Evolutionary conservation across 2,888 invertebrate genomes (phyloP), one percentile per base, ranked within the genome.

Genomic region (Luperina nickerlii): DNA sequence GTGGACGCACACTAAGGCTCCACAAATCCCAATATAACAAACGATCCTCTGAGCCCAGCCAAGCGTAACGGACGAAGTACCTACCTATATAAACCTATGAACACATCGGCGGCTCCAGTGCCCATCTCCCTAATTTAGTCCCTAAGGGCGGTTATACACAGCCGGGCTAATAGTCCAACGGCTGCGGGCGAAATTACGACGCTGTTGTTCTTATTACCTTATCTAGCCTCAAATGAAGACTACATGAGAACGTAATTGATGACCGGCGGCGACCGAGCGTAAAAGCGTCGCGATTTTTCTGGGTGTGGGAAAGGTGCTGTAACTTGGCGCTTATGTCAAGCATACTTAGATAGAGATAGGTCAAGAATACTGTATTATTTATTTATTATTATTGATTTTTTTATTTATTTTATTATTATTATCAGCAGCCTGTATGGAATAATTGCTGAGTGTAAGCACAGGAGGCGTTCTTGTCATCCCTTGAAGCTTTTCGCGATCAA

Each of bases 41-140:
- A 80, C 18, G 72, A 27, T 69, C 68, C 74, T 68, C 20, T 15
- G 62, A 71, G 84, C 48, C 74, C 13, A 72, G 68, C 75, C 76
- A 57, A 48, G 62, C 62, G 62, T 48, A 27, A 38, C n/a, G 70
- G 42, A 76, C 67, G n/a, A 27, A 60, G 67, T 48, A 48, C 48
- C 51, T 38, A 70, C 48, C 32, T 38, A 71, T 71, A 75, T 83
- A 57, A 81, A 81, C 73, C 74, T 76, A 85, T 85, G 76, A 74
- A 63, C 63, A 68, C 71, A 80, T n/a, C 60, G 57, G 66, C 18
- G 57, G 66, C 60, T 45, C 24, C 62, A 67, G 20, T 63, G 15
- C 42, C 48, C 65, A 66, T 32, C 65, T 51, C 42, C 48, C 60
- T 83, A 79, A 71, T 79, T 84, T 57, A 54, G 48, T 57, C 80